Base-by-base conservation (phyloP, 2,113 vertebrate genomes). In the Coturnix japonica region DNA sequence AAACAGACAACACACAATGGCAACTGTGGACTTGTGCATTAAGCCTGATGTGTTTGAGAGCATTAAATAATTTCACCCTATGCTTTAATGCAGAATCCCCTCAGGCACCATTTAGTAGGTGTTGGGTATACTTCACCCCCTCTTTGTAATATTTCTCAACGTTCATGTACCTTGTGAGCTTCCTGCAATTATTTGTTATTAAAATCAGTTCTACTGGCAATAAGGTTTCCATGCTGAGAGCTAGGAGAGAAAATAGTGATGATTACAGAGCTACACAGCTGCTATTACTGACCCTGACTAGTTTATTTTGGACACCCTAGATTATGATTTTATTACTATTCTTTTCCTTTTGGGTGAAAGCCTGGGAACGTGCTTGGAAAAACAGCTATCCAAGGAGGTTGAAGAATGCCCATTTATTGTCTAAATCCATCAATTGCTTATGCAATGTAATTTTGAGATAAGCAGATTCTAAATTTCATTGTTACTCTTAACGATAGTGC, bases 301-400 rank as follows among this genome's bases (percentile, higher is more conserved):
- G 93, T 97, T 97, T 97, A 83, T 85, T 97, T 96, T 97, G 96
- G 96, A 96, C 61, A 93, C 73, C 25, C 41, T 79, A 65, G 54
- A 30, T 73, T 81, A 59, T 60, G 3, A 93, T 57, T 94, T 94
- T 95, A 70, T 72, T 75, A 2, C 53, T 49, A 84, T 91, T 90
- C 43, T 90, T 53, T 23, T 46, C 64, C 79, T 95, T 90, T 51
- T 77, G 49, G 73, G 75, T 95, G 90, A 95, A 94, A 93, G 59
- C 80, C 96, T 96, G 96, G 91, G 93, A 93, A 85, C 97, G 54
- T 96, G 59, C 96, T 97, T 97, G 65, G 85, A 90, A 97, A 96
- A 96, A 96, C 71, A 97, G 77, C 67, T 91, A 59, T 96, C 59
- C 67, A 90, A 10, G 31, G 49, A 96, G 92, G 67, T 75, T 95